A percentile compares a stretch with the other conserved stretches of the same genome.
Conservation (phyloP, 2,113 vertebrate genomes). For the Meles meles region DNA sequence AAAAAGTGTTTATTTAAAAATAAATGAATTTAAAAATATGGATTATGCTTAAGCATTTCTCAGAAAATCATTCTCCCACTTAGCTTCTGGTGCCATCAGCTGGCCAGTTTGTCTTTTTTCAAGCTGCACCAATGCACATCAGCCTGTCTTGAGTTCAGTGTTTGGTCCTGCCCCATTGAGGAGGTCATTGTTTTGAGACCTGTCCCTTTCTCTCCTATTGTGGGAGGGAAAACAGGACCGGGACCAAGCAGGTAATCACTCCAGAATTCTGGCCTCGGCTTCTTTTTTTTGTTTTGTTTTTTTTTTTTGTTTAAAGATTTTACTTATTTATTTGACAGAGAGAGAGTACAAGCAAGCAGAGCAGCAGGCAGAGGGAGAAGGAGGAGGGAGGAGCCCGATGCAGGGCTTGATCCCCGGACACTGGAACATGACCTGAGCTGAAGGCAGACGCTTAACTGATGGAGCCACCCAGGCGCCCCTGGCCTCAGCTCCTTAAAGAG, state of each 20-base stretch:
- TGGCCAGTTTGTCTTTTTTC: neutral
- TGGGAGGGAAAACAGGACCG: too few species aligned
- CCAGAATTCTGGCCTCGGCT: neutral
- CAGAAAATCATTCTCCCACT: neutral
- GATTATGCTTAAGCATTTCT: neutral
- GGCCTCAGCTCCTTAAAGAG: neutral
- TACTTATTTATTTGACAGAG: too few species aligned
- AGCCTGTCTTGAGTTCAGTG: neutral
- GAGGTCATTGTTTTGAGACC: neutral
- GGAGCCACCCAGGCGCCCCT: too few species aligned
- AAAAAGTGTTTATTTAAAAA: neutral
- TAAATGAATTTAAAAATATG: neutral
- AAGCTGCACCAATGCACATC: neutral
- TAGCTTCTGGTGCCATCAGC: slow-evolving; percentile 45
- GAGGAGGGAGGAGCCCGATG: too few species aligned
- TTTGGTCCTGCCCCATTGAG: neutral
- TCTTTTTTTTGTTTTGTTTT: too few species aligned
- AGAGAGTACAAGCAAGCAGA: too few species aligned
- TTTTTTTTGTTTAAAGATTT: too few species aligned
- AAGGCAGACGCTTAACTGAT: too few species aligned
- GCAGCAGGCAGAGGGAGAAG: too few species aligned
- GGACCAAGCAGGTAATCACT: neutral
- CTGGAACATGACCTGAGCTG: too few species aligned
- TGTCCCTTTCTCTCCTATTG: neutral
- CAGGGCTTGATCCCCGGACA: too few species aligned